phyloP scores from a whole-genome alignment of 2,113 vertebrate species.

The Galeopterus variegatus region DNA sequence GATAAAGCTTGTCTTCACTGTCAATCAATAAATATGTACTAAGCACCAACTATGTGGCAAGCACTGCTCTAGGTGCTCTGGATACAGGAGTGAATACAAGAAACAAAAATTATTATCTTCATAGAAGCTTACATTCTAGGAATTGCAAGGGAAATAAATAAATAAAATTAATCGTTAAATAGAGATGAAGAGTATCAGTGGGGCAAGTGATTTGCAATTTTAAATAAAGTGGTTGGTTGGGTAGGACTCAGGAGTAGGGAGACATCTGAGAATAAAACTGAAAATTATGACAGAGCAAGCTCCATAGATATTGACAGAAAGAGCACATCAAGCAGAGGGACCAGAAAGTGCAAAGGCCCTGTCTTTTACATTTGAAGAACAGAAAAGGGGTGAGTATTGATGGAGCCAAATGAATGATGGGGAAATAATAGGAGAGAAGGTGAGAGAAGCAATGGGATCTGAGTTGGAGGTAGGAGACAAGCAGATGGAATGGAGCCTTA shows the following conservation, averaged over 20 bases:
- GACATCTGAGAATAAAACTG: not conserved
- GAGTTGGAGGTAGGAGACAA: not conserved
- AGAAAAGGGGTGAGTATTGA: not conserved
- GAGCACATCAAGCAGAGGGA: not conserved
- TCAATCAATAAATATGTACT: constrained; percentile 6
- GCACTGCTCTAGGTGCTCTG: not conserved
- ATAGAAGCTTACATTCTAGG: not conserved
- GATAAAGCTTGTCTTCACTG: not conserved
- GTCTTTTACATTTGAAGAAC: not conserved
- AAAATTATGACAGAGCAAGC: not conserved
- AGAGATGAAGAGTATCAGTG: not conserved
- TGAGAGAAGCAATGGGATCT: not conserved
- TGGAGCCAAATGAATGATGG: not conserved
- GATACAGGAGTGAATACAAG: not conserved
- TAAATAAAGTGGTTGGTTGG: not conserved
- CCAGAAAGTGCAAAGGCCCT: not conserved
- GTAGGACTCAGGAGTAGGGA: not conserved
- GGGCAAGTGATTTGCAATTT: not conserved
- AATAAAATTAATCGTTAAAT: not conserved
- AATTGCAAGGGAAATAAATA: not conserved
- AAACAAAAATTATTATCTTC: not conserved
- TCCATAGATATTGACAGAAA: not conserved
- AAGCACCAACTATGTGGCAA: not conserved
- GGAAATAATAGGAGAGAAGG: not conserved
- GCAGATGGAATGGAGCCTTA: not conserved